Base-by-base conservation (phyloP, 2,113 vertebrate genomes). In the Thomomys bottae region DNA sequence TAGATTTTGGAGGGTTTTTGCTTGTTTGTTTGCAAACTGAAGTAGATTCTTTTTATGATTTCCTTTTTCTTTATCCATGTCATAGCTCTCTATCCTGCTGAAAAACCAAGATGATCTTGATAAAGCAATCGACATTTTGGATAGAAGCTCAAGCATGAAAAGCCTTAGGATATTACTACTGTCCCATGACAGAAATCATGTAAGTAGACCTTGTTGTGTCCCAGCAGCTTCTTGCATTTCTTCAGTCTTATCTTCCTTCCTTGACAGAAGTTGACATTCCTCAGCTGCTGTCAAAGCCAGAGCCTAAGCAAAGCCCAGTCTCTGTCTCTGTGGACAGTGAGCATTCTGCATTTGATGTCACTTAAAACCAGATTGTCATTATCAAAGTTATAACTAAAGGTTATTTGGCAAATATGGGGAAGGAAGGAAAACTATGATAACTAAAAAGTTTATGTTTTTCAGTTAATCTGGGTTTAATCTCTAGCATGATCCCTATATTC, bases 91-190 rank as follows among this genome's bases (percentile, higher is more conserved):
- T 61, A 99, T 99, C 95, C 98, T 99, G 84, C 97, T 99, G 97
- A 98, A 98, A 91, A 97, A 97, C 94, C 99, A 99, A 97, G 99
- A 99, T 78, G 99, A 99, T 96, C 98, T 99, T 96, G 99, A 99
- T 96, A 99, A 99, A 96, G 99, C 99, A 21, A 96, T 99, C 68
- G 98, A 99, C 95, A 98, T 99, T 87, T 97, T 99, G 87, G 99
- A 99, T 97, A 96, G 99, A 96, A 99, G 99, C 97, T 98, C 98
- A 28, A 99, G 98, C 97, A 98, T 99, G 99, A 99, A 99, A 97
- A 99, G 99, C 97, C 99, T 99, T 97, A 98, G 98, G 96, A 99
- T 99, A 96, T 97, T 99, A 84, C 97, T 99, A 92, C 98, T 99
- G 86, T 98, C 98, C 57, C 98, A 98, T 94, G 98, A 99, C 96